These are phyloP conservation scores for Ahaetulla prasina DNA, from an alignment of 2,113 vertebrate genomes.

Conservation along the genomic window DNA sequence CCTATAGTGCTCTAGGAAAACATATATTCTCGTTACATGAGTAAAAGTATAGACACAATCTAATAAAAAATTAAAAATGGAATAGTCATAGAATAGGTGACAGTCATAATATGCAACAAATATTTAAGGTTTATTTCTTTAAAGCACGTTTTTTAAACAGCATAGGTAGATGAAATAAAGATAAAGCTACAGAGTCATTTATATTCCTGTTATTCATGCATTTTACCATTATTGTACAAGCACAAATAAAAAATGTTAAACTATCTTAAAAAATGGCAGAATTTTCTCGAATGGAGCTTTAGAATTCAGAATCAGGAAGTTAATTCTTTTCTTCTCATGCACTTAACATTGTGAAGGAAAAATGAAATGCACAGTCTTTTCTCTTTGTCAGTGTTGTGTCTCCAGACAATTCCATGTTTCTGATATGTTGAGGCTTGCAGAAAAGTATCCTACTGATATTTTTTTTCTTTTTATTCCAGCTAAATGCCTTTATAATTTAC, in stretches of 20 bases:
- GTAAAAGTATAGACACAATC: slow-evolving; percentile 43
- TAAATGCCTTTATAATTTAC: not conserved
- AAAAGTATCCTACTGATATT: not conserved
- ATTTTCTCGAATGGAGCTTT: not conserved
- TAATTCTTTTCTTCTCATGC: not conserved
- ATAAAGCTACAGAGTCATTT: not conserved
- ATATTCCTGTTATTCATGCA: not conserved
- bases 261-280: not conserved
- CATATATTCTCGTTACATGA: slow-evolving; percentile 50
- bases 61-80: not conserved
- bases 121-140: not conserved
- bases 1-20: slow-evolving; percentile 45
- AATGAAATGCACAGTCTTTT: not conserved
- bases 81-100: not conserved
- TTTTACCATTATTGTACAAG: not conserved
- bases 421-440: not conserved
- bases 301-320: not conserved
- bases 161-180: not conserved
- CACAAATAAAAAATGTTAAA: not conserved
- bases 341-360: not conserved
- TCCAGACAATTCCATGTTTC: not conserved
- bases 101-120: not conserved
- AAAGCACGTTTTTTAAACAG: not conserved
- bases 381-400: not conserved
- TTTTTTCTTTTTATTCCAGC: not conserved